A percentile compares a stretch with the other conserved stretches of the same genome.
Evolutionary conservation across 2,113 vertebrate genomes (phyloP).

Genomic region (Macaca nemestrina): DNA sequence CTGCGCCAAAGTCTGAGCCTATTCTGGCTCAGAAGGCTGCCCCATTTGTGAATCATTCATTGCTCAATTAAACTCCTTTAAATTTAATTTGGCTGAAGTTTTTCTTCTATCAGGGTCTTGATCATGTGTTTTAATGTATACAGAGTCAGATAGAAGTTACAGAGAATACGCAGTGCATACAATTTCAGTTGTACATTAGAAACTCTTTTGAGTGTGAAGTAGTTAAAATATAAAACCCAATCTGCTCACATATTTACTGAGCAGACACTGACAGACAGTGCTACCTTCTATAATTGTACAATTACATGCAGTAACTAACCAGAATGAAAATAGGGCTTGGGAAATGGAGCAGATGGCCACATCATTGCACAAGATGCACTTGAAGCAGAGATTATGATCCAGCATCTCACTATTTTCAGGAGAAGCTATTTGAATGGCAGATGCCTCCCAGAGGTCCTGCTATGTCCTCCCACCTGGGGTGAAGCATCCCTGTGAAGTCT

Average conservation of each 20-base stretch:
- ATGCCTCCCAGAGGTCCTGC: neutral
- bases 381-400: neutral
- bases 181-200: neutral
- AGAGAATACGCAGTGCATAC: neutral
- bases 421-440: neutral
- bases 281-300: neutral
- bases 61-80: no score
- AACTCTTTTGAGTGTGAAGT: neutral
- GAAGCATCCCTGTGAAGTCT: neutral
- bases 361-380: neutral
- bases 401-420: neutral
- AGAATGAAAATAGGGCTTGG: neutral
- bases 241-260: neutral
- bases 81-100: no score
- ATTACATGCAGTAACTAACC: neutral
- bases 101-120: neutral
- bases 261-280: neutral
- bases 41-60: no score
- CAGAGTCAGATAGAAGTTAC: neutral
- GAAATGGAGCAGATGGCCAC: neutral
- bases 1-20: no score
- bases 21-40: no score
- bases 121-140: neutral
- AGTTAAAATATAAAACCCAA: neutral
- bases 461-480: neutral